Conservation (phyloP, 2,888 invertebrate genomes). For the Onthophagus sagittarius region DNA sequence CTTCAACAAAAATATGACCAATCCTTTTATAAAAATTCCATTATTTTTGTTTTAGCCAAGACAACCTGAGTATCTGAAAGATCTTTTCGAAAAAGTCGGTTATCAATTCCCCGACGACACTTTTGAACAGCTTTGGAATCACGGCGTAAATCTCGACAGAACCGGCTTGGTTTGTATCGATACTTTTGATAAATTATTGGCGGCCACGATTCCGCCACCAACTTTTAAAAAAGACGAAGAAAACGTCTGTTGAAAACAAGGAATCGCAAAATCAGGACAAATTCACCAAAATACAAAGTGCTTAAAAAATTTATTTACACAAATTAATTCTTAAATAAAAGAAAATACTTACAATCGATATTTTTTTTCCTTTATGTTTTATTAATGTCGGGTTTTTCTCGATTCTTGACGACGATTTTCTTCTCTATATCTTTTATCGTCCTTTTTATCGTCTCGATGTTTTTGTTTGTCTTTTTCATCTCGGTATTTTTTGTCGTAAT, state of each 20-base stretch:
- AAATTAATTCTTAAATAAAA: background rate
- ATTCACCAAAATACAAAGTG: background rate
- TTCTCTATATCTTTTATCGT: constrained; percentile 14
- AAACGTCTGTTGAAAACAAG: constrained; percentile 46
- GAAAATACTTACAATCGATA: constrained; percentile 3
- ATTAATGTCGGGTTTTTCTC: constrained; percentile 10
- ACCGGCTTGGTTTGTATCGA: constrained; percentile 55
- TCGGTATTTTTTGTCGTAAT: constrained; percentile 22
- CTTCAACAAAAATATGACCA: too few relatives aligned
- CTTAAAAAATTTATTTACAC: constrained; percentile 7
- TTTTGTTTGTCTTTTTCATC: constrained; percentile 24
- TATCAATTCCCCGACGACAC: constrained; percentile 51
- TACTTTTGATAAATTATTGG: constrained; percentile 48
- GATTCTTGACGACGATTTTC: constrained; percentile 10
- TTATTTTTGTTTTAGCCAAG: constrained; percentile 37
- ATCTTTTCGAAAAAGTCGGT: constrained; percentile 54
- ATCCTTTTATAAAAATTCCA: too few relatives aligned
- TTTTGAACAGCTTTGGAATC: constrained; percentile 53
- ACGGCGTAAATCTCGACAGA: constrained; percentile 51
- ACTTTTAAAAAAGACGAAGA: constrained; percentile 74
- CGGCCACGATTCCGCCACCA: constrained; percentile 32
- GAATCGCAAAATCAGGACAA: too few relatives aligned
- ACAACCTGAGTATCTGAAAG: constrained; percentile 41
- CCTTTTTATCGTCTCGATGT: constrained; percentile 21
- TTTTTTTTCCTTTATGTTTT: constrained; percentile 14